phyloP scores from a whole-genome alignment of 1,140 invertebrate genomes.

The Penaeus indicus region DNA sequence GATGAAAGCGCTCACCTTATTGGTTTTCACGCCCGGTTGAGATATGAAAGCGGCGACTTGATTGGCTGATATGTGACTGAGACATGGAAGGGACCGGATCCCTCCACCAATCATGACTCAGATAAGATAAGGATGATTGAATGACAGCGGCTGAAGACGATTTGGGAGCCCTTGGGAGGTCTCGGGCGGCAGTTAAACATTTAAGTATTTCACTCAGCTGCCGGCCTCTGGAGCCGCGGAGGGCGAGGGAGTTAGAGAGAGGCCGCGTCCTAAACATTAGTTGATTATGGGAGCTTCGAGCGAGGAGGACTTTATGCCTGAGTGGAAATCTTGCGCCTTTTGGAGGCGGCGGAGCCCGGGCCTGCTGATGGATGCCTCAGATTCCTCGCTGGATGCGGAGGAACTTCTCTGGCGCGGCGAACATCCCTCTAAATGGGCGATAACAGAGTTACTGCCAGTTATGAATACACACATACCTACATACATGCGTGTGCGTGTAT shows the following conservation, averaged over 20 bases:
- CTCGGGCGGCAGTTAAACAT: conserved; percentile 27
- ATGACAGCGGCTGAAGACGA: conserved; percentile 40
- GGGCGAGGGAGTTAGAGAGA: too few species aligned
- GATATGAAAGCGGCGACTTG: conserved; percentile 51
- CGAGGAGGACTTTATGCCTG: too few species aligned
- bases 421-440: too few species aligned
- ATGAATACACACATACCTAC: too few species aligned
- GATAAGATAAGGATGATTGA: conserved; percentile 54
- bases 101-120: conserved; percentile 48
- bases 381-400: too few species aligned
- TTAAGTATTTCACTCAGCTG: conserved; percentile 27
- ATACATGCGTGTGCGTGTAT: too few species aligned
- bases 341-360: too few species aligned
- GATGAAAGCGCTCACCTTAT: conserved; percentile 57
- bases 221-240: neutral
- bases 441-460: too few species aligned
- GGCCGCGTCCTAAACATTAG: neutral
- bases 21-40: conserved; percentile 45
- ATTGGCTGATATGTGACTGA: conserved; percentile 49
- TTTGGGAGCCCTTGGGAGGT: conserved; percentile 23
- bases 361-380: too few species aligned
- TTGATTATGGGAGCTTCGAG: neutral
- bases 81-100: conserved; percentile 34
- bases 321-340: too few species aligned
- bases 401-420: too few species aligned